Percentiles rank a stretch among this genome's conserved stretches.
Evolutionary conservation across 1,140 invertebrate species (phyloP).

Genomic region (Drosophila willistoni): DNA sequence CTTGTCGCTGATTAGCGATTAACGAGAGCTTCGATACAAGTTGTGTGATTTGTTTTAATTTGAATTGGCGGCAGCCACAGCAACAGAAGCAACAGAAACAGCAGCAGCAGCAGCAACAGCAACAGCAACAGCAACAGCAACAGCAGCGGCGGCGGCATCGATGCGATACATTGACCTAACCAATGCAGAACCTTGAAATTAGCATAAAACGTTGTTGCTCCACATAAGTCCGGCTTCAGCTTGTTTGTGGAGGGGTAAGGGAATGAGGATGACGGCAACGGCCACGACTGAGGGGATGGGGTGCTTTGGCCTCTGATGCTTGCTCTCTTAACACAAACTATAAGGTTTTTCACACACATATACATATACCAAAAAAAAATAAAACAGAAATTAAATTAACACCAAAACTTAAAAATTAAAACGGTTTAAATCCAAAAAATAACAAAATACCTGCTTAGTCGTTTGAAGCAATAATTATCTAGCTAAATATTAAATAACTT

Average conservation of each 20-base stretch:
- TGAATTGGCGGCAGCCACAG: slow-evolving; percentile 21
- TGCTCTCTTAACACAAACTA: too few species aligned
- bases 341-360: too few species aligned
- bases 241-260: neutral
- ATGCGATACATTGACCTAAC: slow-evolving; percentile 72
- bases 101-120: slow-evolving; percentile 11
- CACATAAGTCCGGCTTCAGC: slow-evolving; percentile 48
- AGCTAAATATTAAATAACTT: too few species aligned
- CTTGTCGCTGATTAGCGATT: slow-evolving; percentile 55
- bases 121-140: too few species aligned
- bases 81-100: slow-evolving; percentile 16
- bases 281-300: neutral
- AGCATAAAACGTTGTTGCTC: slow-evolving; percentile 65
- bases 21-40: slow-evolving; percentile 18
- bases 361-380: too few species aligned
- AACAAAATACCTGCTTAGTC: too few species aligned
- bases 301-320: neutral
- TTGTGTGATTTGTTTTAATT: slow-evolving; percentile 29
- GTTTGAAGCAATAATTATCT: too few species aligned
- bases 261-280: too few species aligned
- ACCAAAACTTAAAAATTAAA: too few species aligned
- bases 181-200: slow-evolving; percentile 78
- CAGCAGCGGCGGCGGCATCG: slow-evolving; percentile 11
- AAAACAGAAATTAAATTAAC: too few species aligned
- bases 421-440: too few species aligned